Evolutionary conservation across 2,888 invertebrate genomes (phyloP).

Genomic region (Epistrophella euchroma): DNA sequence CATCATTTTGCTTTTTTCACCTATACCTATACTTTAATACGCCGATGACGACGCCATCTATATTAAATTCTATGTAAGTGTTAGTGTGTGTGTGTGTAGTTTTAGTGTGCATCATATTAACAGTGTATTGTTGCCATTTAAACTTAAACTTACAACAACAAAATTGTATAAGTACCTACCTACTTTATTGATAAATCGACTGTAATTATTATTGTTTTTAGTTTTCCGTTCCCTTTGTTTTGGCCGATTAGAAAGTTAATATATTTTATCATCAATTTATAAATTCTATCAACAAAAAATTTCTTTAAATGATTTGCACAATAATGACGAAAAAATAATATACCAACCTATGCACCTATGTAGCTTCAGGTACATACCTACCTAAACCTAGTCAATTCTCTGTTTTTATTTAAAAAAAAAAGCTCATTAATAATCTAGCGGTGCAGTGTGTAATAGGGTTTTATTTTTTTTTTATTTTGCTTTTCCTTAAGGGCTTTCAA

Average conservation of each 20-base stretch:
- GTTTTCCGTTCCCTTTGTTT: neutral
- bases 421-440: constrained; percentile 67
- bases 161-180: no score
- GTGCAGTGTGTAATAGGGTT: constrained; percentile 12
- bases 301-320: constrained; percentile 21
- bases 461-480: neutral
- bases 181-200: constrained; percentile 68
- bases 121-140: constrained; percentile 45
- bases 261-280: constrained; percentile 2
- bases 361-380: neutral
- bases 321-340: constrained; percentile 10
- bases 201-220: constrained; percentile 24
- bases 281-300: constrained; percentile 42
- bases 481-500: constrained; percentile 69
- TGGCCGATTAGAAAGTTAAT: constrained; percentile 35
- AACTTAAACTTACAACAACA: constrained; percentile 29
- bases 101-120: constrained; percentile 47
- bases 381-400: neutral
- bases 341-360: neutral
- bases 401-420: constrained; percentile 51
- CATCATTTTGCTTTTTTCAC: constrained; percentile 79
- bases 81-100: constrained; percentile 5
- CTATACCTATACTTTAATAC: neutral
- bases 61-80: neutral
- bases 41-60: constrained; percentile 46